These are phyloP conservation scores for Ochotona princeps DNA, from an alignment of 2,113 vertebrate genomes.

Conservation along the genomic window DNA sequence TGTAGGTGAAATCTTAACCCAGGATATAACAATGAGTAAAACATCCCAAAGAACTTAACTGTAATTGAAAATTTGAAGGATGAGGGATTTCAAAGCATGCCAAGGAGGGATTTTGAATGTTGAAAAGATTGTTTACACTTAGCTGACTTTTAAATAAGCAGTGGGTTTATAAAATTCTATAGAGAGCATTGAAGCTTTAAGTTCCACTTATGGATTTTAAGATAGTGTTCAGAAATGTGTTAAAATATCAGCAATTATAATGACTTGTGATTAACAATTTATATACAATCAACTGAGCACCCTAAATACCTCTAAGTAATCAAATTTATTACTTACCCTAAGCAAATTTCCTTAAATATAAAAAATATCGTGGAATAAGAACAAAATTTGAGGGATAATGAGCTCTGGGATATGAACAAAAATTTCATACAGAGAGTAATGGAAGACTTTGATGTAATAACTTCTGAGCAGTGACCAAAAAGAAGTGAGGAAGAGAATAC, in stretches of 20 bases:
- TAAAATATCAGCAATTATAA: neutral
- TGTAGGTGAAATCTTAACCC: neutral
- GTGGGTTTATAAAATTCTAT: neutral
- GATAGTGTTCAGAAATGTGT: neutral
- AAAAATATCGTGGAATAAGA: neutral
- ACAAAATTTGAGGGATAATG: neutral
- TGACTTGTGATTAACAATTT: neutral
- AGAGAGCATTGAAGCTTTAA: neutral
- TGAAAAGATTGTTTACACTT: neutral
- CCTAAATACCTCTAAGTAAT: neutral
- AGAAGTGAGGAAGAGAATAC: neutral
- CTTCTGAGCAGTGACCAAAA: neutral
- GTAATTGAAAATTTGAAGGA: conserved; percentile 37
- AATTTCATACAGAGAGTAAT: neutral
- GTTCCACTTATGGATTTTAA: conserved; percentile 11
- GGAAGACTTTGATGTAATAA: neutral
- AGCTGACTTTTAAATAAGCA: conserved; percentile 11
- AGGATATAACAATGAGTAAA: neutral
- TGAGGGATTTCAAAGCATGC: neutral
- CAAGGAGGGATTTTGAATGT: neutral
- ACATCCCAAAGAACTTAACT: neutral
- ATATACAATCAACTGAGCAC: neutral
- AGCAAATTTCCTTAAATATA: neutral
- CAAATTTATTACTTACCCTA: neutral
- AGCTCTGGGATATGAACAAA: neutral